A percentile compares a stretch with the other conserved stretches of the same genome.
phyloP scores from a whole-genome alignment of 2,113 vertebrate genomes.

The Axis porcinus region DNA sequence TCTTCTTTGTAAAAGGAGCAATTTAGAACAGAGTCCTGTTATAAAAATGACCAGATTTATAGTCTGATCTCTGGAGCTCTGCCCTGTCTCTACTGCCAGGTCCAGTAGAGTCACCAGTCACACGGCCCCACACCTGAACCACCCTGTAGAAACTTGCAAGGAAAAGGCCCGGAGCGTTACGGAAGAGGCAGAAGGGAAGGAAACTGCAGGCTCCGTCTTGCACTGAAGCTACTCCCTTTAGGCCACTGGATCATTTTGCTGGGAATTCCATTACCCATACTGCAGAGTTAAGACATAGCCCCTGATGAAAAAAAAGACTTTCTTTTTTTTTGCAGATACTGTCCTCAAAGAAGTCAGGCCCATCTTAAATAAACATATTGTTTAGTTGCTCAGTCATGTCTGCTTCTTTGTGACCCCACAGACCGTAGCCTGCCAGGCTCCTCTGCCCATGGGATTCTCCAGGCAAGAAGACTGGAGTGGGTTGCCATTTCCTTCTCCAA shows the following conservation, averaged over 20 bases:
- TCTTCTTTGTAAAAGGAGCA: neutral
- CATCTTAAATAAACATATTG: neutral
- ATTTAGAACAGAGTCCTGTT: neutral
- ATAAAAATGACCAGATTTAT: neutral
- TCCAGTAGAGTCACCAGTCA: neutral
- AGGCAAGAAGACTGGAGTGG: too few relatives aligned
- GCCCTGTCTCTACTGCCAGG: neutral
- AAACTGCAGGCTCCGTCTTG: neutral
- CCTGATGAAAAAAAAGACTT: neutral
- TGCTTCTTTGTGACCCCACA: neutral
- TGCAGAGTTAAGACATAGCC: neutral
- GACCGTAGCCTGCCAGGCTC: neutral
- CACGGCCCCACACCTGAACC: neutral
- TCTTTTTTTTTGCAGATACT: neutral
- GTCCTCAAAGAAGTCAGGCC: neutral
- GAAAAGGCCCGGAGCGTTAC: neutral
- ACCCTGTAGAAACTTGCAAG: neutral
- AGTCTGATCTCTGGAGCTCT: neutral
- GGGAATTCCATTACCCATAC: neutral
- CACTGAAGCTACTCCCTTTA: neutral
- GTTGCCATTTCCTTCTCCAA: too few relatives aligned
- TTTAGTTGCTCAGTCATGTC: neutral
- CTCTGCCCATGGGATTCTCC: neutral
- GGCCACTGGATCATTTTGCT: neutral
- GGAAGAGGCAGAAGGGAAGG: neutral